Conservation (phyloP, 23 tunicate genomes). For the Clavelina lepadiformis region DNA sequence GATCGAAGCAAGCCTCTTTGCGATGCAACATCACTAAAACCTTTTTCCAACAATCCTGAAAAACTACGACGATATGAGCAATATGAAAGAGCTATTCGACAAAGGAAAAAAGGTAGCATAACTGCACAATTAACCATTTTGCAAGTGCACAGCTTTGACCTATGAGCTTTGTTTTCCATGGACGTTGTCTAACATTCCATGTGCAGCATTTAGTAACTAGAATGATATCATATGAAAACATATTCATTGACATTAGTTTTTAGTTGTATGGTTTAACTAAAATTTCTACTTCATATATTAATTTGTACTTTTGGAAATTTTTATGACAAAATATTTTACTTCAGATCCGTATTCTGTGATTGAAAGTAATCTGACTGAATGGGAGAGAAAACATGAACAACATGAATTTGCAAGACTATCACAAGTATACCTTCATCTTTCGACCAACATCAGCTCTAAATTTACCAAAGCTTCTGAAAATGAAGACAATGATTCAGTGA, state of each 20-base stretch:
- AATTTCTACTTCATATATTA: not conserved
- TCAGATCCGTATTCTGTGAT: slow-evolving; percentile 71
- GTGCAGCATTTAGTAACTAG: no score
- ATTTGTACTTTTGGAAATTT: not conserved
- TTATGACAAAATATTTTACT: not conserved
- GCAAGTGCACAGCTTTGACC: no score
- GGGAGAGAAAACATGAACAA: slow-evolving; percentile 79
- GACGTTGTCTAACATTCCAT: no score
- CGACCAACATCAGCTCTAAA: slow-evolving; percentile 22
- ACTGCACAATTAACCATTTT: no score
- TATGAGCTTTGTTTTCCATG: no score
- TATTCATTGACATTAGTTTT: not conserved
- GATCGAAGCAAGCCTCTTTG: slow-evolving; percentile 38
- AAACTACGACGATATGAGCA: slow-evolving; percentile 69
- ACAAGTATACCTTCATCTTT: slow-evolving; percentile 33
- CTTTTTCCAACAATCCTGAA: slow-evolving; percentile 63
- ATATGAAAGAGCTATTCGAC: slow-evolving; percentile 48
- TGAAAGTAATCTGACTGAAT: slow-evolving; percentile 73
- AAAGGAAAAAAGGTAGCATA: slow-evolving; percentile 44
- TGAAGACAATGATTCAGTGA: slow-evolving; percentile 10
- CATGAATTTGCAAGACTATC: slow-evolving; percentile 53
- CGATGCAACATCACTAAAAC: slow-evolving; percentile 34
- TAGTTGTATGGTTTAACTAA: not conserved
- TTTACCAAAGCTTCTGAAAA: slow-evolving; percentile 41
- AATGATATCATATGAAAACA: not conserved